phyloP scores from a whole-genome alignment of 2,797 vertebrate species.

The Phoeniculus purpureus region DNA sequence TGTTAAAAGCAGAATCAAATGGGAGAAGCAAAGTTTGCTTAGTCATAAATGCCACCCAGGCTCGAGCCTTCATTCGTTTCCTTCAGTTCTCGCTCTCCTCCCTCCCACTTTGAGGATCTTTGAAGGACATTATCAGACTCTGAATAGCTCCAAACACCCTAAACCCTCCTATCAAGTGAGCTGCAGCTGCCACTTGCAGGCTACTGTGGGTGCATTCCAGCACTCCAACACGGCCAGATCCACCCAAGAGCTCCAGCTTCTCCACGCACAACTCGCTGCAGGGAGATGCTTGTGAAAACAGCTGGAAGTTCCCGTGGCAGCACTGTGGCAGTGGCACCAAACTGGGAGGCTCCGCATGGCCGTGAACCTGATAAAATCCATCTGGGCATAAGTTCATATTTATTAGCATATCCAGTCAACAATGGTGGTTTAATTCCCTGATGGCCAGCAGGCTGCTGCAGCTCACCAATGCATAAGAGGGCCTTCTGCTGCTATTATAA shows the following conservation, averaged over 20 bases:
- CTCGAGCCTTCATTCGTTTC: background rate
- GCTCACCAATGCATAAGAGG: conserved; percentile 1
- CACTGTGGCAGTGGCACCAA: background rate
- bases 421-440: background rate
- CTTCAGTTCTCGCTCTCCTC: background rate
- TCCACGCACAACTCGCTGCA: background rate
- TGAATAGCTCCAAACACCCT: accelerated
- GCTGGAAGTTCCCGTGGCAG: accelerated
- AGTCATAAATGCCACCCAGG: background rate
- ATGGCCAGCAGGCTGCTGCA: conserved; percentile 34
- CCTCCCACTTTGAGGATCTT: background rate
- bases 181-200: background rate
- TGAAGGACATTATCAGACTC: background rate
- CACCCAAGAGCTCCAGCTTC: background rate
- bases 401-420: conserved; percentile 3
- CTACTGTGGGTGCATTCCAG: background rate
- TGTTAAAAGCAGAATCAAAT: background rate
- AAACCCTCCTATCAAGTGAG: background rate
- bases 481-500: conserved; percentile 40
- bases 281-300: background rate
- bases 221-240: background rate
- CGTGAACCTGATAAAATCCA: background rate
- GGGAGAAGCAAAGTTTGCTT: background rate
- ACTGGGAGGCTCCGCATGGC: background rate
- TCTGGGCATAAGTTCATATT: background rate